Evolutionary conservation across 2,113 vertebrate species (phyloP).

Genomic region (Takifugu flavidus): DNA sequence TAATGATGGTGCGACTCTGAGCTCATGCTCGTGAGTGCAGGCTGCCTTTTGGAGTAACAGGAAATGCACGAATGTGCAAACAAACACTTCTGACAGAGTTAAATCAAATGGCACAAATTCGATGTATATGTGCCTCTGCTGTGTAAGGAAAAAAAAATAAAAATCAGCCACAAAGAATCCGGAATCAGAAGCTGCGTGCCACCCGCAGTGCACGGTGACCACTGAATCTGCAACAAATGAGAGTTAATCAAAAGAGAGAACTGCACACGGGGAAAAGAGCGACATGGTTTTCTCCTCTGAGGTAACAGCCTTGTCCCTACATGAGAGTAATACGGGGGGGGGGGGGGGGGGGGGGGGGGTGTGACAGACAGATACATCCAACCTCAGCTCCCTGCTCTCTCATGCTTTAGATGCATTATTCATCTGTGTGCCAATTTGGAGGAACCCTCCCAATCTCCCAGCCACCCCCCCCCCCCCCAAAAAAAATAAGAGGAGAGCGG

Average conservation of each 20-base stretch:
- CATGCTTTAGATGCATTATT: constrained; percentile 74
- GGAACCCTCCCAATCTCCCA: constrained; percentile 66
- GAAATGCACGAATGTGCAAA: constrained; percentile 15
- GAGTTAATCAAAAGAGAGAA: constrained; percentile 28
- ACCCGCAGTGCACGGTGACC: constrained; percentile 16
- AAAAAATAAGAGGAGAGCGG: constrained; percentile 36
- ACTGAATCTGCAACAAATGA: constrained; percentile 15
- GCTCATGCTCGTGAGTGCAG: constrained; percentile 56
- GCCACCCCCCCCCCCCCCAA: constrained; percentile 37
- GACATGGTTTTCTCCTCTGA: constrained; percentile 40
- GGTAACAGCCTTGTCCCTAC: constrained; percentile 47
- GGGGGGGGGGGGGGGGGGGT: background rate
- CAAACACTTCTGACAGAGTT: constrained; percentile 23
- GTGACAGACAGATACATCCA: constrained; percentile 68
- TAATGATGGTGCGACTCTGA: constrained; percentile 63
- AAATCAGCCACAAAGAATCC: constrained; percentile 2
- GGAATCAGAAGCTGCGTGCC: constrained; percentile 15
- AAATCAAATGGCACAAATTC: constrained; percentile 46
- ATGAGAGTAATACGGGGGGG: constrained; percentile 56
- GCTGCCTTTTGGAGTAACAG: constrained; percentile 54
- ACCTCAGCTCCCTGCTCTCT: constrained; percentile 58
- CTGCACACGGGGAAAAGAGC: constrained; percentile 23
- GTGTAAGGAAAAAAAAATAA: constrained; percentile 35
- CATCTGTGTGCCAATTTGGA: constrained; percentile 75
- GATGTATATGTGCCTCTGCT: constrained; percentile 51